These are phyloP conservation scores for Seriola dumerili DNA, from an alignment of 2,113 vertebrate species.

Conservation along the genomic window DNA sequence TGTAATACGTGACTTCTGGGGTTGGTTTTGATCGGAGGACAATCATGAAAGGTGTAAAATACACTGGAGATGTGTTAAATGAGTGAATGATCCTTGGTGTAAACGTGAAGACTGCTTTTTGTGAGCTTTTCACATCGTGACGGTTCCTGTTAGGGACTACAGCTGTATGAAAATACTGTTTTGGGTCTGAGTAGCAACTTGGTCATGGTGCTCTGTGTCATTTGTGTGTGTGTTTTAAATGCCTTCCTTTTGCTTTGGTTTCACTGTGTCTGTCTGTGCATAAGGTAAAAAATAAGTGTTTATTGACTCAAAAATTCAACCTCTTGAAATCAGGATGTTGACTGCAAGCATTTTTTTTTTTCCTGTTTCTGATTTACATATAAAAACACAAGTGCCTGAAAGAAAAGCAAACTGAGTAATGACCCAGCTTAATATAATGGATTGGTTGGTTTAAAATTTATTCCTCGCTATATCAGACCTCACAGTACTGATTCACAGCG, in stretches of 20 bases:
- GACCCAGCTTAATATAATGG: neutral
- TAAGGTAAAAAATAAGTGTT: neutral
- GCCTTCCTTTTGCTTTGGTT: neutral
- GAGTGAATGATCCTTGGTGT: too few species aligned
- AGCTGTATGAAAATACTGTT: neutral
- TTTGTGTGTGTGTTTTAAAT: neutral
- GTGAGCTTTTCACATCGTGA: too few species aligned
- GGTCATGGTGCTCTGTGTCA: neutral
- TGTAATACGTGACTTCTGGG: neutral
- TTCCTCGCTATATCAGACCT: neutral
- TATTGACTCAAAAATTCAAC: neutral
- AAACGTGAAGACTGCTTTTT: too few species aligned
- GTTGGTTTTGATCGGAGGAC: neutral
- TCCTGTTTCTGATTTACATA: neutral
- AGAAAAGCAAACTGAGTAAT: conserved; percentile 1
- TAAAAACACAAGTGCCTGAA: neutral
- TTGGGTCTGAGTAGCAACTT: neutral
- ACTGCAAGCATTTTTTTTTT: neutral
- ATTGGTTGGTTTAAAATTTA: conserved; percentile 8
- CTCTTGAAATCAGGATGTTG: neutral
- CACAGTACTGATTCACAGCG: conserved; percentile 22
- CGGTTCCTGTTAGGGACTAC: neutral
- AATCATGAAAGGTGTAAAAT: neutral
- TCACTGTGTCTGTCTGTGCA: neutral
- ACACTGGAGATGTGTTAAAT: neutral